Conservation (phyloP, 2,797 vertebrate species). For the Cyclopterus lumpus region DNA sequence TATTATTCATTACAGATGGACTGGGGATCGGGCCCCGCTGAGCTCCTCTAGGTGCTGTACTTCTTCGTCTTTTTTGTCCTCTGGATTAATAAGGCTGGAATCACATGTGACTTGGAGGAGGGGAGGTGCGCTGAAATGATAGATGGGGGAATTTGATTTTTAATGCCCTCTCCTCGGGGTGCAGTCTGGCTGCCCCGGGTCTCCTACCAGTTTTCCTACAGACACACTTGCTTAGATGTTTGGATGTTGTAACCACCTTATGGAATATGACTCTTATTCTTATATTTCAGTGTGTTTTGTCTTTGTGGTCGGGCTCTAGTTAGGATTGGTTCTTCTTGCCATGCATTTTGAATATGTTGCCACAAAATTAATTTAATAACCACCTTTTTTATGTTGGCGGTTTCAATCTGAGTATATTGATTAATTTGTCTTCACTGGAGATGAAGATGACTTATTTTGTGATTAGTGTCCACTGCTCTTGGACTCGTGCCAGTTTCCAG, state of each 20-base stretch:
- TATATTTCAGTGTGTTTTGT: conserved; percentile 8
- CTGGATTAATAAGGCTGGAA: conserved; percentile 38
- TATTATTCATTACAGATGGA: conserved; percentile 59
- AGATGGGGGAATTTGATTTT: conserved; percentile 66
- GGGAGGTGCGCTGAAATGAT: conserved; percentile 54
- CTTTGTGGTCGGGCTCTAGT: neutral
- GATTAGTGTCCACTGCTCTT: conserved; percentile 11
- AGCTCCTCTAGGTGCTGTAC: conserved; percentile 35
- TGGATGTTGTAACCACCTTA: conserved; percentile 22
- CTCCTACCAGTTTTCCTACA: conserved; percentile 26
- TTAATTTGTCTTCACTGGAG: conserved; percentile 21
- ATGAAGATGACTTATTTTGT: conserved; percentile 8
- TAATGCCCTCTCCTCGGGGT: conserved; percentile 62
- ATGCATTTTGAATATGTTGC: conserved; percentile 53
- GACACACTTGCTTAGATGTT: conserved; percentile 25
- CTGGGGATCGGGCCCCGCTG: conserved; percentile 24
- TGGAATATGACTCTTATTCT: neutral
- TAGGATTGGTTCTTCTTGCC: neutral
- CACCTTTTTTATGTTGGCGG: conserved; percentile 19
- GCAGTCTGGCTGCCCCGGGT: conserved; percentile 57
- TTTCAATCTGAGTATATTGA: conserved; percentile 32
- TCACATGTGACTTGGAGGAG: conserved; percentile 42
- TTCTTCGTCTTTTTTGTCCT: conserved; percentile 1
- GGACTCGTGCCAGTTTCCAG: conserved; percentile 5
- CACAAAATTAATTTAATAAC: conserved; percentile 30